Evolutionary conservation across 2,113 vertebrate genomes (phyloP).

Genomic region (Upupa epops): DNA sequence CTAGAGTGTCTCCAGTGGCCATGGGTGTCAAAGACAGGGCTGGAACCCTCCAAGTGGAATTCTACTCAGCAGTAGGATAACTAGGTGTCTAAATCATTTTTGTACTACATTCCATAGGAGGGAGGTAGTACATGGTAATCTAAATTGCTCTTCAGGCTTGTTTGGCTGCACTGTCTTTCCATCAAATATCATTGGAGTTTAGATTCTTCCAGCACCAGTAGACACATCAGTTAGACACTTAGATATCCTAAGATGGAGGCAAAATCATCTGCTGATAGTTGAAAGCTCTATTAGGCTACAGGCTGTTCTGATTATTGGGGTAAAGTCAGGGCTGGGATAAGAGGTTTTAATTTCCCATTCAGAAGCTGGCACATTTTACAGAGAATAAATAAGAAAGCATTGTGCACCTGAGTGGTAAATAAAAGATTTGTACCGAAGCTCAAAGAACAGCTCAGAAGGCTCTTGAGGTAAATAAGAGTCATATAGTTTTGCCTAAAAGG

Average conservation of each 20-base stretch:
- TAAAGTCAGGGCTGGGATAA: not conserved
- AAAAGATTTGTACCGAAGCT: not conserved
- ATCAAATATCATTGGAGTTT: not conserved
- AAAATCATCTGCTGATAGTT: not conserved
- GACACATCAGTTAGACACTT: not conserved
- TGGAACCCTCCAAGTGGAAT: not conserved
- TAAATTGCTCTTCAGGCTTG: not conserved
- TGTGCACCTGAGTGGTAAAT: not conserved
- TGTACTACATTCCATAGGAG: not conserved
- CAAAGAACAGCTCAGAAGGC: not conserved
- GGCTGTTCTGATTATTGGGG: not conserved
- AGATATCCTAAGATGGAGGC: not conserved
- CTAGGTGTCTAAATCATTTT: not conserved
- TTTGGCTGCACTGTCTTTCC: not conserved
- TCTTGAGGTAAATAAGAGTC: not conserved
- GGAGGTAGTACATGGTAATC: not conserved
- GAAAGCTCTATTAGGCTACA: not conserved
- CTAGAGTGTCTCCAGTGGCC: not conserved
- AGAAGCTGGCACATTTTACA: not conserved
- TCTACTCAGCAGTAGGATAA: not conserved
- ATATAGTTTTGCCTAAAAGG: not conserved
- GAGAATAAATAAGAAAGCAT: not conserved
- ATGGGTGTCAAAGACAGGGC: not conserved
- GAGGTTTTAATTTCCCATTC: not conserved
- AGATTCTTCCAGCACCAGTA: not conserved